phyloP scores from a whole-genome alignment of 2,113 vertebrate genomes.

The Reinhardtius hippoglossoides region DNA sequence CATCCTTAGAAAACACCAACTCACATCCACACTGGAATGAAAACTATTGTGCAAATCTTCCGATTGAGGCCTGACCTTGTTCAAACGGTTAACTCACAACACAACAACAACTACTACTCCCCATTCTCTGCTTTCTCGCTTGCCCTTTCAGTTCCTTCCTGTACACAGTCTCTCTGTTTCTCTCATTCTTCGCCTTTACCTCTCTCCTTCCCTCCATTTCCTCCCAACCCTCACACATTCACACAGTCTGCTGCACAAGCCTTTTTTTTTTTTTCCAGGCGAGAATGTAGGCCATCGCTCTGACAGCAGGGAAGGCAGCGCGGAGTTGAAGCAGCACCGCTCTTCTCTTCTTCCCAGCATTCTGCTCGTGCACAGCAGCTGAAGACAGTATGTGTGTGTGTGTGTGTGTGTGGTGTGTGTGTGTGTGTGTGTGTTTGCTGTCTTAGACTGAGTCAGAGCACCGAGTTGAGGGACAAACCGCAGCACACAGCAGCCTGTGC shows the following conservation, averaged over 20 bases:
- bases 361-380: conserved; percentile 45
- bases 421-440: conserved; percentile 2
- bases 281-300: conserved; percentile 76
- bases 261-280: conserved; percentile 31
- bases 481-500: conserved; percentile 15
- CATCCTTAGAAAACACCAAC: background rate
- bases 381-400: background rate
- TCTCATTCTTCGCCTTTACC: conserved; percentile 45
- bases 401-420: conserved; percentile 15
- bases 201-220: conserved; percentile 53
- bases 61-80: conserved; percentile 7
- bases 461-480: conserved; percentile 40
- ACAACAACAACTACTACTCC: conserved; percentile 5
- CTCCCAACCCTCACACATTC: conserved; percentile 64
- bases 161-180: conserved; percentile 11
- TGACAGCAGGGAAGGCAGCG: conserved; percentile 55
- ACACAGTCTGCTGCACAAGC: conserved; percentile 70
- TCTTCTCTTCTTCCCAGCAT: conserved; percentile 45
- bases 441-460: conserved; percentile 35
- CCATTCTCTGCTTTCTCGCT: conserved; percentile 40
- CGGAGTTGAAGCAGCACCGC: conserved; percentile 18
- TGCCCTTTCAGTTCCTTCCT: conserved; percentile 32
- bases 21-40: too few relatives aligned
- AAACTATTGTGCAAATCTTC: conserved; percentile 23
- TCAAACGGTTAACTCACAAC: conserved; percentile 15